phyloP scores from a whole-genome alignment of 2,797 vertebrate genomes.

The Poecilia wingei region DNA sequence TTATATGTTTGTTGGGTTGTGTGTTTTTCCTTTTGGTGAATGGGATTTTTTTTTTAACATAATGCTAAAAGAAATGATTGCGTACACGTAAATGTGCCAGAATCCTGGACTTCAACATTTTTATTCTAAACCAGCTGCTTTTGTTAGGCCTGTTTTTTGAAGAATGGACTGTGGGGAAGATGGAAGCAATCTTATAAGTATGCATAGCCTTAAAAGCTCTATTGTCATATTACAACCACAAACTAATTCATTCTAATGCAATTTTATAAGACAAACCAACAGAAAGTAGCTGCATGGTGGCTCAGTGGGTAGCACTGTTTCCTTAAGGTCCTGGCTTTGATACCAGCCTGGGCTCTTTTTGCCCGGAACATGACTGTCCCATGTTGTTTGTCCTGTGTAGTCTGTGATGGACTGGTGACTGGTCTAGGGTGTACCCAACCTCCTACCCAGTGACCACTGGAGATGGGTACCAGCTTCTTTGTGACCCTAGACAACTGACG shows the following conservation, averaged over 20 bases:
- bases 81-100: not conserved
- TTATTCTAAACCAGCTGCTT: not conserved
- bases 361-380: not conserved
- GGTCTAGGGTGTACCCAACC: too few species aligned
- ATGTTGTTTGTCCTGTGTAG: not conserved
- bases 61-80: not conserved
- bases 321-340: not conserved
- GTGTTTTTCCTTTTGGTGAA: not conserved
- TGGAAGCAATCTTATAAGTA: not conserved
- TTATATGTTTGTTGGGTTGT: not conserved
- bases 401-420: not conserved
- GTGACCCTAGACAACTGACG: not conserved
- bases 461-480: not conserved
- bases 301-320: too few species aligned
- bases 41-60: not conserved
- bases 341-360: not conserved
- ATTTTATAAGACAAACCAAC: not conserved
- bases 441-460: not conserved
- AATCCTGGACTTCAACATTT: not conserved
- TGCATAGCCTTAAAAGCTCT: not conserved
- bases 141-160: not conserved
- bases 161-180: not conserved
- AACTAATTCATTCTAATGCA: not conserved
- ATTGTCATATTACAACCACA: not conserved
- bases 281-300: not conserved